Evolutionary conservation across 2,888 invertebrate species (phyloP).

Genomic region (Drosophila neotestacea): DNA sequence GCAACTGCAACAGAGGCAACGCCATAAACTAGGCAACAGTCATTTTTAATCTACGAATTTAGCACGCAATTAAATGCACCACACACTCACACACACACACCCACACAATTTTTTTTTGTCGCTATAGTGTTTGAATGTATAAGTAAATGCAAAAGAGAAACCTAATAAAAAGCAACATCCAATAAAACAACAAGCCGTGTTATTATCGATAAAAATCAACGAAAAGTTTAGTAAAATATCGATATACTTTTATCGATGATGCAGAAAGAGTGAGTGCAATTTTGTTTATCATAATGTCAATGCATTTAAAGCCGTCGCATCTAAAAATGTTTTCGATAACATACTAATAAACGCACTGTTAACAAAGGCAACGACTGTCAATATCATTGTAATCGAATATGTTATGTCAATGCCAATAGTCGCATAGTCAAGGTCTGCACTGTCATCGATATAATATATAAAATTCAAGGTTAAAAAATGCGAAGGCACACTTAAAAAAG

Average conservation of each 20-base stretch:
- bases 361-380: neutral
- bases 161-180: conserved; percentile 29
- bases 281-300: too few relatives aligned
- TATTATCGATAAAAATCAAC: neutral
- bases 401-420: neutral
- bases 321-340: neutral
- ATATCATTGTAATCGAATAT: neutral
- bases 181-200: neutral
- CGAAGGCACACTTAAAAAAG: too few relatives aligned
- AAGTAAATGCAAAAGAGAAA: conserved; percentile 29
- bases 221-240: neutral
- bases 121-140: conserved; percentile 38
- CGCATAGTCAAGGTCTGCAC: too few relatives aligned
- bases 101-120: conserved; percentile 52
- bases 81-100: conserved; percentile 22
- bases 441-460: too few relatives aligned
- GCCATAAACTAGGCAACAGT: conserved; percentile 32
- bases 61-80: conserved; percentile 44
- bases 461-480: too few relatives aligned
- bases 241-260: too few relatives aligned
- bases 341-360: neutral
- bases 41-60: conserved; percentile 60
- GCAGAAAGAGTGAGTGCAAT: too few relatives aligned
- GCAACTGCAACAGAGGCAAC: conserved; percentile 22
- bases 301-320: too few relatives aligned